Conservation (phyloP, 2,113 vertebrate genomes). For the Grantiella picta region DNA sequence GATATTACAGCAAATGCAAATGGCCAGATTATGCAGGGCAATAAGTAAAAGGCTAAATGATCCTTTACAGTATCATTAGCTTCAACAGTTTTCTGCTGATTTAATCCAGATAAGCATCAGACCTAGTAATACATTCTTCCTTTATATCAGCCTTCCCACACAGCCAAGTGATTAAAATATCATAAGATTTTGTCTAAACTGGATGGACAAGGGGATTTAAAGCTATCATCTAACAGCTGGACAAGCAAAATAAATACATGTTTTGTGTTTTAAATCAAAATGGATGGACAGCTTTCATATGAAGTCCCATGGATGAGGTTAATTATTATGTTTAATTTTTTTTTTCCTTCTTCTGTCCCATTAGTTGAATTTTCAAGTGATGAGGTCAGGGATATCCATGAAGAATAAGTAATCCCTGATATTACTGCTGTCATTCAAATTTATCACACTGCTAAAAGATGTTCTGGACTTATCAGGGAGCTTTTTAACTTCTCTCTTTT, state of each 20-base stretch:
- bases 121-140: constrained; percentile 12
- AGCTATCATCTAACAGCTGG: constrained; percentile 70
- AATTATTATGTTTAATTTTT: constrained; percentile 61
- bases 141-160: constrained; percentile 29
- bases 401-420: constrained; percentile 50
- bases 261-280: constrained; percentile 56
- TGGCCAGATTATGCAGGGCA: neutral
- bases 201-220: constrained; percentile 64
- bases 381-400: neutral
- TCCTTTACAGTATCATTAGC: constrained; percentile 28
- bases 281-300: constrained; percentile 47
- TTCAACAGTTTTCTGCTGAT: constrained; percentile 37
- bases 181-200: constrained; percentile 41
- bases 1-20: neutral
- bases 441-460: constrained; percentile 36
- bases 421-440: constrained; percentile 66
- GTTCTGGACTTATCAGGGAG: neutral
- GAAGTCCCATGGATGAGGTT: constrained; percentile 56
- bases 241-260: constrained; percentile 68
- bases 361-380: constrained; percentile 48
- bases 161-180: constrained; percentile 32
- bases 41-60: neutral
- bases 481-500: neutral
- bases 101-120: constrained; percentile 48
- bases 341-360: constrained; percentile 58